Percentiles rank a stretch among this genome's conserved stretches.
Conservation (phyloP, 2,113 vertebrate species). For the Triplophysa dalaica region DNA sequence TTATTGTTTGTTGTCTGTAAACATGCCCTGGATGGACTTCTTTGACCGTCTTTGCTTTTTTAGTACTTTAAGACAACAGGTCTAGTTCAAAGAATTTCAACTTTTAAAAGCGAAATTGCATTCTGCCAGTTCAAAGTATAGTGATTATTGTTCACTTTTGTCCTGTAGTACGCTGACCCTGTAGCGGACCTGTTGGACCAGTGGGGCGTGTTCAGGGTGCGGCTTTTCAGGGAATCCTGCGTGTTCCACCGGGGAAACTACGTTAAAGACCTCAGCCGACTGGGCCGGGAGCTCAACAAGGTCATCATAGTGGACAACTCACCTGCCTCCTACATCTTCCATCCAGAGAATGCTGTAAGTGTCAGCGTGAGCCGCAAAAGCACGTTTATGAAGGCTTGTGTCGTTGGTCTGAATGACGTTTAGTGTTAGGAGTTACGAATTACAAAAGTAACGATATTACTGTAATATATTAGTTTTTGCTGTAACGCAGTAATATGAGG, state of each 20-base stretch:
- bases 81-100: too few relatives aligned
- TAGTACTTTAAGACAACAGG: too few relatives aligned
- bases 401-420: too few relatives aligned
- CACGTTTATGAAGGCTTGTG: neutral
- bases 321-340: slow-evolving; percentile 97
- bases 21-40: neutral
- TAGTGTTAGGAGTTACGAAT: too few relatives aligned
- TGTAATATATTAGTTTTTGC: too few relatives aligned
- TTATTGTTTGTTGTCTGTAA: neutral
- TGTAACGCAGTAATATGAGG: too few relatives aligned
- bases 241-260: slow-evolving; percentile 98
- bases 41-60: neutral
- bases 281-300: slow-evolving; percentile 92
- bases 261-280: slow-evolving; percentile 95
- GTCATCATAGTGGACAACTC: slow-evolving; percentile 98
- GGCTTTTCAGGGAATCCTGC: slow-evolving; percentile 97
- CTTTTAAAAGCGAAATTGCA: neutral
- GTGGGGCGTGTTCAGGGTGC: slow-evolving; percentile 92
- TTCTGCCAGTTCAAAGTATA: neutral
- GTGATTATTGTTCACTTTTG: neutral
- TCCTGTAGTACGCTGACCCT: slow-evolving; percentile 90
- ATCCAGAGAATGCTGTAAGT: slow-evolving; percentile 97
- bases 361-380: neutral
- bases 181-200: slow-evolving; percentile 95
- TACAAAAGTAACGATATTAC: too few relatives aligned